Base-by-base conservation (phyloP, 1,140 invertebrate species). In the Tetramorium alpestre region DNA sequence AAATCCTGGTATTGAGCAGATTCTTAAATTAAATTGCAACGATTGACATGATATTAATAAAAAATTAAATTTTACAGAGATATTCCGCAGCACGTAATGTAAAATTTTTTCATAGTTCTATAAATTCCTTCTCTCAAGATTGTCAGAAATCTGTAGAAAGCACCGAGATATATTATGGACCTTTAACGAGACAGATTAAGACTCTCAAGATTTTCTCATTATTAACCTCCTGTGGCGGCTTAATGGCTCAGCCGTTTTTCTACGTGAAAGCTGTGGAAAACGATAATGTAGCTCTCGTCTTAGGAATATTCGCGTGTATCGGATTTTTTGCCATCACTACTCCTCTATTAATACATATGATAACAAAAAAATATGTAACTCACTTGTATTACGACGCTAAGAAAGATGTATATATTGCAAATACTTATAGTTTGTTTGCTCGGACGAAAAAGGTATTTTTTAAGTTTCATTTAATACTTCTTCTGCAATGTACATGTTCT, bases 341-440 rank as follows among this genome's bases (percentile, higher is more conserved):
- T 6, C 98, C 99, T 1, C 62, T 98, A 25, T 92, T 99, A 38
- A 95, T 99, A 84, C 98, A 99, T 95, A 95, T 96, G 6, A 95
- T 99, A 18, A 97, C 98, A 3, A 98, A 97, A 91, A 98, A 98
- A 94, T 99, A 99, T 96, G 97, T 99, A 0, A 97, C 96, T 0
- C 95, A 97, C 85, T 94, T 99, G 3, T 95, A 97, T 84, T 98
- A 98, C 91, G 96, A 98, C 94, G 92, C 95, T 16, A 88, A 93
- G 33, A 10, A 80, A 75, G n/a, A 85, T 7, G 72, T 33, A 3
- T 90, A 72, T 5, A 80, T 58, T 47, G 89, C 80, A 64, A 76
- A 89, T 8, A 81, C 18, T 51, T 69, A 72, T 16, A 65, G 8
- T 44, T 3, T 73, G 4, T 78, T 78, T n/a, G 25, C 22, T 44